A percentile compares a stretch with the other conserved stretches of the same genome.
Conservation (phyloP, 1,140 invertebrate species). For the Euwallacea fornicatus region DNA sequence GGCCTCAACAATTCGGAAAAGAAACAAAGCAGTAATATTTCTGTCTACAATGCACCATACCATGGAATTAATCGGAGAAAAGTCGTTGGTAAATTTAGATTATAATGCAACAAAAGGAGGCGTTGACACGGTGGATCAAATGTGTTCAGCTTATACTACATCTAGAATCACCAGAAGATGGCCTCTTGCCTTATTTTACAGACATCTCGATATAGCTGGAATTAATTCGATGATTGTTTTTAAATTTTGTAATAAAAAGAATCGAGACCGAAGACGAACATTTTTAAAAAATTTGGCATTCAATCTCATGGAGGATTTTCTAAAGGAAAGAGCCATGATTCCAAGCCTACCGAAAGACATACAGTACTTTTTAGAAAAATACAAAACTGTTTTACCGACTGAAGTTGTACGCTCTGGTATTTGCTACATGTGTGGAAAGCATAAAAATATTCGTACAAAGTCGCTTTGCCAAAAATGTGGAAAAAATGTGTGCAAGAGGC, state of each 20-base stretch:
- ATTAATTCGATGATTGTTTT: slow-evolving; percentile 56
- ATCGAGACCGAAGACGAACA: slow-evolving; percentile 37
- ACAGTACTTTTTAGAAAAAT: slow-evolving; percentile 20
- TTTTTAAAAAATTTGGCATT: slow-evolving; percentile 38
- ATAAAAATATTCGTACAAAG: slow-evolving; percentile 35
- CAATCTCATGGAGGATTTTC: slow-evolving; percentile 14
- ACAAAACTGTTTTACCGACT: background rate
- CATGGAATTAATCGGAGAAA: slow-evolving; percentile 35
- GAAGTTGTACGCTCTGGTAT: background rate
- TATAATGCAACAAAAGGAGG: slow-evolving; percentile 55
- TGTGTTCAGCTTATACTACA: slow-evolving; percentile 43
- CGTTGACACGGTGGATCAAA: slow-evolving; percentile 51
- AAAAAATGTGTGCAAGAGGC: slow-evolving; percentile 36
- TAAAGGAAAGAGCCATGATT: slow-evolving; percentile 28
- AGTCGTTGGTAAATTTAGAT: slow-evolving; percentile 51
- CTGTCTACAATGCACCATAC: slow-evolving; percentile 47
- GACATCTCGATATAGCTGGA: slow-evolving; percentile 57
- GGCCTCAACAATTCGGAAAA: slow-evolving; percentile 46
- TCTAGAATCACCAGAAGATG: slow-evolving; percentile 57
- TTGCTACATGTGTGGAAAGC: slow-evolving; percentile 20
- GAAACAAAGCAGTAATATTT: slow-evolving; percentile 47
- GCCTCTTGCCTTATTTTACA: slow-evolving; percentile 58
- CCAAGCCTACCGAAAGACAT: slow-evolving; percentile 23
- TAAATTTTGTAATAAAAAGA: slow-evolving; percentile 21
- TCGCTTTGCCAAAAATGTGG: slow-evolving; percentile 16